These are phyloP conservation scores for Papilio machaon DNA, from an alignment of 1,140 invertebrate species.

Conservation along the genomic window DNA sequence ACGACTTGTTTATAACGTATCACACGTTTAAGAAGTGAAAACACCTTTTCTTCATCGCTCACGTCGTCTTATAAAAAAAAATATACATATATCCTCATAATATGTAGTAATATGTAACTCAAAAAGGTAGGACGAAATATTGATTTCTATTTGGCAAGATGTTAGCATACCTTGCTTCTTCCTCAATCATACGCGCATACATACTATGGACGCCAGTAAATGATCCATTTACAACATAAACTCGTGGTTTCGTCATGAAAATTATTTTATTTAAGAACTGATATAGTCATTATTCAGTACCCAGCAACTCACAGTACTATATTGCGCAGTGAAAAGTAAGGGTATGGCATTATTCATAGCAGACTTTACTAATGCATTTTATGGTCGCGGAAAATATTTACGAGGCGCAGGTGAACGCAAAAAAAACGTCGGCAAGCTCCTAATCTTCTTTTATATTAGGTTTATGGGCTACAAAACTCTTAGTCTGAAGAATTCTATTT, in stretches of 20 bases:
- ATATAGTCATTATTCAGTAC: not conserved
- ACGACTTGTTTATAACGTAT: conserved; percentile 21
- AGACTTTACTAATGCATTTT: conserved; percentile 76
- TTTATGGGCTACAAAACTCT: conserved; percentile 35
- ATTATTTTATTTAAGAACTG: not conserved
- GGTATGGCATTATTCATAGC: conserved; percentile 65
- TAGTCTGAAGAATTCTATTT: conserved; percentile 9
- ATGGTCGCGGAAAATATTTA: conserved; percentile 69
- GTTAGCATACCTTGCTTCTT: not conserved
- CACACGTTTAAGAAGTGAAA: not conserved
- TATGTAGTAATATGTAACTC: not conserved
- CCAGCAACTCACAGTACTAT: conserved; percentile 35
- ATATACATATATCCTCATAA: no score
- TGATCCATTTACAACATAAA: not conserved
- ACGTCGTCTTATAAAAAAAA: no score
- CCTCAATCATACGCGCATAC: not conserved
- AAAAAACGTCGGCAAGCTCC: conserved; percentile 53
- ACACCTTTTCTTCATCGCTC: not conserved
- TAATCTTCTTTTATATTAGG: conserved; percentile 46
- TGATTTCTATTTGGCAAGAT: not conserved
- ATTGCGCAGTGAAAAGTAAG: conserved; percentile 50
- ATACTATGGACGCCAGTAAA: not conserved
- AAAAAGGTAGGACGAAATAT: not conserved
- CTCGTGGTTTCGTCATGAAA: not conserved
- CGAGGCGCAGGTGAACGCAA: conserved; percentile 65